Base-by-base conservation (phyloP, 2,888 invertebrate species). In the Andrena haemorrhoa region DNA sequence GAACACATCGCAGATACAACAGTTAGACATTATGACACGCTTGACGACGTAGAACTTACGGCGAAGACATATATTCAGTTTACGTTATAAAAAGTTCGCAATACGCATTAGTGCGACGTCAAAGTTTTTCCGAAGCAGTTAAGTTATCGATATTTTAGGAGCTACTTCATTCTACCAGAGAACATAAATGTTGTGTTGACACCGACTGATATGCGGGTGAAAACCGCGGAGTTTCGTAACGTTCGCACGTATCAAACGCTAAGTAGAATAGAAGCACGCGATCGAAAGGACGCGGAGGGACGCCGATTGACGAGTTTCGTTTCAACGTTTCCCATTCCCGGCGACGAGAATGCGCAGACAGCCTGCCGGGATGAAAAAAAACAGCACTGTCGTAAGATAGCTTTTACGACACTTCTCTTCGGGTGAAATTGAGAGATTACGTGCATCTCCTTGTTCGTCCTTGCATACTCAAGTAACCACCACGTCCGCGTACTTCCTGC, bases 361-460 rank as follows among this genome's bases (percentile, higher is more conserved):
- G 29, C 70, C 26, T 33, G 16, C 60, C 16, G 23, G 35, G 10
- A 33, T 58, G 63, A 75, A 68, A 53, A 63, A 76, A 73, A 75
- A 73, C 71, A 60, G 23, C 26, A 75, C 76, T 70, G 73, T 66
- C 81, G 83, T 78, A 83, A 83, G 75, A 68, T 75, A 53, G 75
- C 10, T 75, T 72, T 82, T 73, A 83, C 58, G 69, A 75, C 63
- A 35, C 74, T 73, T 70, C 64, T 75, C 77, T 82, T 65, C 56
- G 66, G 51, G 83, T 82, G 79, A 87, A 86, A 87, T 87, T 87
- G 80, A 87, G 79, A 87, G 85, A 87, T 87, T 87, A 87, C 85
- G 76, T 87, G 78, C 84, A 80, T 85, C 83, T 87, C 84, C 85
- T 84, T 87, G 85, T 87, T 87, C 80, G 85, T 80, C 79, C 61